Base-by-base conservation (phyloP, 2,797 vertebrate genomes). In the Tenualosa thibaudeaui region DNA sequence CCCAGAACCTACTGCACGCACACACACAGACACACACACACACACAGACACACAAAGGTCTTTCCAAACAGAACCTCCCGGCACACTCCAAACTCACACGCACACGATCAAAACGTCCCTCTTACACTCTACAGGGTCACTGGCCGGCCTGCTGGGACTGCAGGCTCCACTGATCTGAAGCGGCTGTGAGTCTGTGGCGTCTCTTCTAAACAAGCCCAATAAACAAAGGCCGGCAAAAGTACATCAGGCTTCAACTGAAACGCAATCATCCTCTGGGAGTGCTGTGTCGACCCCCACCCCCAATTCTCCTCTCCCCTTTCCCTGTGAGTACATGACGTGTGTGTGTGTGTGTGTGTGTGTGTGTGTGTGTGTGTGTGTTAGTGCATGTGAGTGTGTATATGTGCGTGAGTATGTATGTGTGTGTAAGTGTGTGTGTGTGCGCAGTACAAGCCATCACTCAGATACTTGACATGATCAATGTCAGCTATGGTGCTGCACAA, bases 401-500 rank as follows among this genome's bases (percentile, higher is more conserved):
- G 62, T 68, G 62, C 26, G 62, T 65, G 24, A 3, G 24, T 17
- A 12, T 17, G 37, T 71, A 7, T 26, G 31, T 40, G 68, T 40
- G 31, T 40, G 62, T 68, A 24, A 26, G n/a, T 10, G 62, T 68
- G 68, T 43, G 15, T 40, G 81, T 37, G 83, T 60, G 68, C 87
- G 82, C 81, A 84, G 86, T 78, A 82, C 40, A 13, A 37, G 40
- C 86, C 82, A 85, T 83, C 81, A 81, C 50, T 85, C 89, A 86
- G 71, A 58, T 50, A 17, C 7, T 53, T 84, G 86, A 87, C 87
- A 84, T 87, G 84, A 90, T 89, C 89, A 81, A 88, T 87, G 89
- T 78, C 83, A 81, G 84, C 85, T 82, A 68, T 13, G 51, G 84
- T 82, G 81, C 83, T 81, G 83, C 75, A 82, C 85, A 84, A 85